A percentile compares a stretch with the other conserved stretches of the same genome.
These are phyloP conservation scores for Margarornis squamiger DNA, from an alignment of 2,797 vertebrate species.

Conservation along the genomic window DNA sequence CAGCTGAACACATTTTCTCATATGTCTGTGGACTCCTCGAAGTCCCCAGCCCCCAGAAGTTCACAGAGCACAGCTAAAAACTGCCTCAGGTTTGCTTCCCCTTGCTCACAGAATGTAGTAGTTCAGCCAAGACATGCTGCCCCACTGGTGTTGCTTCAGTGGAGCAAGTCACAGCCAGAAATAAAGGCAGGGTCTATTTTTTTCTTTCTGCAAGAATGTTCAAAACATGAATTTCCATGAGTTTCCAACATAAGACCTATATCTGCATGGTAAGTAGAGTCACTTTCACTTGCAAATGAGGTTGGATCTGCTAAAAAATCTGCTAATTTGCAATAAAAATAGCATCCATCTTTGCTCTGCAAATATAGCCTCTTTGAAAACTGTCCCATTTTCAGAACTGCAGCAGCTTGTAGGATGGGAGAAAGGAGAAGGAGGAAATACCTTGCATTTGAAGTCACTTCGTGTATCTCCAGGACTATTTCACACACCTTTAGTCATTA, in stretches of 20 bases:
- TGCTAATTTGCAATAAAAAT: conserved; percentile 72
- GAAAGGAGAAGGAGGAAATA: conserved; percentile 57
- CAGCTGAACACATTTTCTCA: background rate
- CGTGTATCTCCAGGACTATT: conserved; percentile 6
- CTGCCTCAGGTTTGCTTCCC: background rate
- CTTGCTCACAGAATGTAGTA: background rate
- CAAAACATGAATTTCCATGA: conserved; percentile 70
- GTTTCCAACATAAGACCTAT: conserved; percentile 70
- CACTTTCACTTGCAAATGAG: conserved; percentile 71
- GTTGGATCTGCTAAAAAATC: conserved; percentile 68
- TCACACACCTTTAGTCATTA: conserved; percentile 62
- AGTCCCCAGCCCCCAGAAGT: background rate
- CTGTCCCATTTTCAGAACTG: conserved; percentile 67
- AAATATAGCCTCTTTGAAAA: conserved; percentile 70
- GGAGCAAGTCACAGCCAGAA: conserved; percentile 49
- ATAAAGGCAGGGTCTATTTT: conserved; percentile 67
- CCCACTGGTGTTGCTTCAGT: conserved; percentile 38
- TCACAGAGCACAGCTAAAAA: background rate
- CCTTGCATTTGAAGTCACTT: conserved; percentile 58
- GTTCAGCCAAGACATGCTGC: background rate
- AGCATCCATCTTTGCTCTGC: conserved; percentile 66
- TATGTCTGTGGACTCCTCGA: background rate
- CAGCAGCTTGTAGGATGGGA: conserved; percentile 57
- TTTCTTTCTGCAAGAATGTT: conserved; percentile 60
- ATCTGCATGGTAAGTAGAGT: conserved; percentile 69